Conservation (phyloP, 53 echinoderm and acorn worm species). For the Crossaster papposus region DNA sequence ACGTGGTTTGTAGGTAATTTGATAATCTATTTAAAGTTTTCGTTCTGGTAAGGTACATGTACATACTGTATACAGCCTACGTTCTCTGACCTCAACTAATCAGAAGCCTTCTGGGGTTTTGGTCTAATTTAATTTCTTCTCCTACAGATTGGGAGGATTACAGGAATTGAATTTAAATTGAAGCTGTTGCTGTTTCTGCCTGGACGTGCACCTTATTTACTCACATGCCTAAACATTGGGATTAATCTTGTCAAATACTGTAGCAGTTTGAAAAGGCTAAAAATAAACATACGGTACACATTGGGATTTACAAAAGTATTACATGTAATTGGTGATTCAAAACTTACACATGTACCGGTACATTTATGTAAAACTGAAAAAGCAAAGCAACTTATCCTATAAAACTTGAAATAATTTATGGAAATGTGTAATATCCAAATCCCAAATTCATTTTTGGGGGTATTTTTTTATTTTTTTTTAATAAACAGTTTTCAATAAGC, state of each 20-base stretch:
- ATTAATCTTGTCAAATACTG: neutral
- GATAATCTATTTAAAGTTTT: slow-evolving; percentile 14
- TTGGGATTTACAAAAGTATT: neutral
- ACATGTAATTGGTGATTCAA: neutral
- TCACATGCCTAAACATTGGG: neutral
- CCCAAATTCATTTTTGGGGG: too few relatives aligned
- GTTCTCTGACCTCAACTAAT: slow-evolving; percentile 9
- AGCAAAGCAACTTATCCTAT: neutral
- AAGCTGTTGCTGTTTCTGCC: slow-evolving; percentile 22
- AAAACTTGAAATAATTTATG: neutral
- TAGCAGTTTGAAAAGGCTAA: neutral
- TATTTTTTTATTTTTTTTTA: too few relatives aligned
- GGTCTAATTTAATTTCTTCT: slow-evolving; percentile 15
- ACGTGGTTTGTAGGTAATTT: slow-evolving; percentile 14
- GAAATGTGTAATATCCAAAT: too few relatives aligned
- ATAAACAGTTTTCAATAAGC: too few relatives aligned
- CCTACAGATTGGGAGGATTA: slow-evolving; percentile 40
- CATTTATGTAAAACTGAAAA: neutral
- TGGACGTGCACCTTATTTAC: neutral
- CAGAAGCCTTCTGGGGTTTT: slow-evolving; percentile 13
- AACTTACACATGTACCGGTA: too few relatives aligned
- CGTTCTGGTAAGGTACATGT: neutral
- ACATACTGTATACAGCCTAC: too few relatives aligned
- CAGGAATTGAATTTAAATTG: slow-evolving; percentile 21
- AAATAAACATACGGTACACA: neutral